Conservation (phyloP, 2,888 invertebrate genomes). For the Cheilosia scutellata region DNA sequence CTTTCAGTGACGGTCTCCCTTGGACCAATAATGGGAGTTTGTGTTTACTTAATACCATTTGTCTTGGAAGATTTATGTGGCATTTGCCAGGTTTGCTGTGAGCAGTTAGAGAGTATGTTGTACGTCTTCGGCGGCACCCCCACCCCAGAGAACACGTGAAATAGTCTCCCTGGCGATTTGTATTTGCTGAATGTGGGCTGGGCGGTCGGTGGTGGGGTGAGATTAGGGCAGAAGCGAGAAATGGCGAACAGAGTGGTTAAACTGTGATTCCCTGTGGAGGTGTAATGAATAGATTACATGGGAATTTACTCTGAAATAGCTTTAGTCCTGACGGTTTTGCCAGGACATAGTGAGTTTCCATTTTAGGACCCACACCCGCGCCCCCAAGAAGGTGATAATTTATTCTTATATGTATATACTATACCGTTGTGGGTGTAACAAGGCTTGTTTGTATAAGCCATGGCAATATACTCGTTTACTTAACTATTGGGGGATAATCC, state of each 20-base stretch:
- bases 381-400: constrained; percentile 54
- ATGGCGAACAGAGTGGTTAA: constrained; percentile 49
- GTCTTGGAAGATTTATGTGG: constrained; percentile 74
- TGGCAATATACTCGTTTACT: constrained; percentile 27
- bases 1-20: constrained; percentile 39
- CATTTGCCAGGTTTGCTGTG: constrained; percentile 45
- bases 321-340: constrained; percentile 38
- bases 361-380: constrained; percentile 25
- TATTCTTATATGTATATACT: constrained; percentile 53
- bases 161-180: constrained; percentile 68
- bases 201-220: not conserved
- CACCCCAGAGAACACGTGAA: constrained; percentile 26
- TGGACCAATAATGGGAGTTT: constrained; percentile 71
- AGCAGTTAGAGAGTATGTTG: not conserved
- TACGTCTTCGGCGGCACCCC: not conserved
- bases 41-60: constrained; percentile 75
- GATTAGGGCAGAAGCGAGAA: not conserved
- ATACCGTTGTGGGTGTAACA: constrained; percentile 23
- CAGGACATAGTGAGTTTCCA: constrained; percentile 44
- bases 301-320: constrained; percentile 66
- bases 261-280: constrained; percentile 72
- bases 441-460: constrained; percentile 51
- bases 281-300: constrained; percentile 73
- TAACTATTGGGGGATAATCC: constrained; percentile 57
- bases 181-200: not conserved